These are phyloP conservation scores for Fistularia tabacaria DNA, from an alignment of 2,797 vertebrate species.

Conservation along the genomic window DNA sequence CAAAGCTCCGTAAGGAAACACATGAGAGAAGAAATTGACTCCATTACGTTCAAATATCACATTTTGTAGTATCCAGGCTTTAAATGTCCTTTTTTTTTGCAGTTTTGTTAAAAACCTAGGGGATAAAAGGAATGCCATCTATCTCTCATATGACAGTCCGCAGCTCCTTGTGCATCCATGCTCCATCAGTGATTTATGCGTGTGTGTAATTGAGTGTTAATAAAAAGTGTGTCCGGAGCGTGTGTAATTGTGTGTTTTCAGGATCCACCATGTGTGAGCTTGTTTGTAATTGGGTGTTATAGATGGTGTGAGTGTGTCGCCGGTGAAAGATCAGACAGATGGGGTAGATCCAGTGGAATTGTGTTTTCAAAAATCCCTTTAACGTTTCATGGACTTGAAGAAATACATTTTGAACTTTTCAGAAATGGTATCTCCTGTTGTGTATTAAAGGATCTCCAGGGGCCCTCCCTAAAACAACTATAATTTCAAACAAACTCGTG, in stretches of 20 bases:
- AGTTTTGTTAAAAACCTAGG: conserved; percentile 4
- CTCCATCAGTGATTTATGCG: conserved; percentile 75
- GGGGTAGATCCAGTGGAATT: conserved; percentile 22
- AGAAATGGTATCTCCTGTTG: too few species aligned
- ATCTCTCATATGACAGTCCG: conserved; percentile 43
- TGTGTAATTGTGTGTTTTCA: conserved; percentile 80
- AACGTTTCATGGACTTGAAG: background rate
- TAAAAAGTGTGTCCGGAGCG: conserved; percentile 81
- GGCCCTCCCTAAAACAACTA: background rate
- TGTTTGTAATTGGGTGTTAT: conserved; percentile 81
- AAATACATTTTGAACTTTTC: background rate
- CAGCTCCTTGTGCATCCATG: conserved; percentile 35
- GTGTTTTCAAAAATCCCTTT: background rate
- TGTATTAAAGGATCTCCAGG: too few species aligned
- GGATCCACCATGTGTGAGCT: conserved; percentile 69
- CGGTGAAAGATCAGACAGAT: conserved; percentile 54
- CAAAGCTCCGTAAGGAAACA: too few species aligned
- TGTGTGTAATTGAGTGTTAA: conserved; percentile 84
- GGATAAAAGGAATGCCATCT: conserved; percentile 45
- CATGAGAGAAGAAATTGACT: too few species aligned
- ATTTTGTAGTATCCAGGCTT: background rate
- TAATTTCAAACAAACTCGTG: too few species aligned
- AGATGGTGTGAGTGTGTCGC: conserved; percentile 70
- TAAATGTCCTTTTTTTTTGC: background rate
- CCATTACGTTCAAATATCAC: too few species aligned